These are phyloP conservation scores for Albula goreensis DNA, from an alignment of 2,113 vertebrate species.

Conservation along the genomic window DNA sequence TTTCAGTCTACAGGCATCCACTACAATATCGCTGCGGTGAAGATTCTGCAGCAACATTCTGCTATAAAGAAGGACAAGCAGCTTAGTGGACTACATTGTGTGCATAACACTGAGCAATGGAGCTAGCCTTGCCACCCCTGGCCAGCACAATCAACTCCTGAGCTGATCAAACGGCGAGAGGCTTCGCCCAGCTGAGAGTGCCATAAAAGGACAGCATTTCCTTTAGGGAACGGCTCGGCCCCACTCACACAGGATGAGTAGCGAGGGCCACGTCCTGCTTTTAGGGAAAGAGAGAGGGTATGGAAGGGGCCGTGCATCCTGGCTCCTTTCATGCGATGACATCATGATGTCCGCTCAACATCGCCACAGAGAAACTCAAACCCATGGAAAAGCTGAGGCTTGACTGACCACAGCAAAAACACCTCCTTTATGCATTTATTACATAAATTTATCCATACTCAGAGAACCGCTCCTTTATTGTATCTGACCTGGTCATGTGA, in stretches of 20 bases:
- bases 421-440: background rate
- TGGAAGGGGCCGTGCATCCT: conserved; percentile 45
- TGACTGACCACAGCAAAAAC: conserved; percentile 17
- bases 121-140: background rate
- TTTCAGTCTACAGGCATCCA: too few species aligned
- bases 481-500: background rate
- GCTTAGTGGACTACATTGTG: background rate
- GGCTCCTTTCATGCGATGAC: conserved; percentile 39
- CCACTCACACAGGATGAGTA: conserved; percentile 62
- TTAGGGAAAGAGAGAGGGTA: conserved; percentile 64
- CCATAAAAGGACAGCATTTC: conserved; percentile 18
- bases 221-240: conserved; percentile 10
- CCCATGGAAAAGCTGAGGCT: conserved; percentile 39
- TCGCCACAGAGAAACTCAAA: conserved; percentile 32
- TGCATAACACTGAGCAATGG: background rate
- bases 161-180: background rate
- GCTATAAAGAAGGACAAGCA: background rate
- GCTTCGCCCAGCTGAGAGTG: background rate
- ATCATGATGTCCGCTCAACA: conserved; percentile 44
- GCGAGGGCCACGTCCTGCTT: conserved; percentile 61
- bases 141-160: background rate
- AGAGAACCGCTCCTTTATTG: background rate
- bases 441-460: background rate
- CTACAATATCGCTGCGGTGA: background rate
- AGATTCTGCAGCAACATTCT: background rate